A percentile compares a stretch with the other conserved stretches of the same genome.
Conservation (phyloP, 2,888 invertebrate genomes). For the Spodoptera exigua region DNA sequence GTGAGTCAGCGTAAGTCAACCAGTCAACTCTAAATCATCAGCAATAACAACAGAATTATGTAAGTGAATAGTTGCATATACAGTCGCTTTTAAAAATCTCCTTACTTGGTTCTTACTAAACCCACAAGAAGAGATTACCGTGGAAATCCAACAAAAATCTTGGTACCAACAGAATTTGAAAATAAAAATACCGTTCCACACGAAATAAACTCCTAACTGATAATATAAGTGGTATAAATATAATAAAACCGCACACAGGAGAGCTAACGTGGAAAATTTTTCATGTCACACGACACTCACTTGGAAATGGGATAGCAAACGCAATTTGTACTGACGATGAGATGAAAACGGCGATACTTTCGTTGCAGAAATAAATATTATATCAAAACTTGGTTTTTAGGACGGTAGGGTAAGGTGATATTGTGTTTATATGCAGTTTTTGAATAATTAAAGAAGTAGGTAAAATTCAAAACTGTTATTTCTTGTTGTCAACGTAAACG, state of each 20-base stretch:
- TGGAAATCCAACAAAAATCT: no score
- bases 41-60: no score
- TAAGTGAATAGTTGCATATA: no score
- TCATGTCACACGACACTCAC: slow-evolving; percentile 53
- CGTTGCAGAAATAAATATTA: slow-evolving; percentile 51
- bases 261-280: slow-evolving; percentile 56
- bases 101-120: no score
- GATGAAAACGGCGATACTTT: slow-evolving; percentile 56
- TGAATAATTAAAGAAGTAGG: no score
- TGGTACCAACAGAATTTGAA: background rate
- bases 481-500: no score
- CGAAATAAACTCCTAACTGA: slow-evolving; percentile 30
- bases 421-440: no score
- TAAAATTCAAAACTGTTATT: no score
- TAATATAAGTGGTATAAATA: slow-evolving; percentile 45
- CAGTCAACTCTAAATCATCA: no score
- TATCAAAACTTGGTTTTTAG: slow-evolving; percentile 29
- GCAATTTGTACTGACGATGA: slow-evolving; percentile 61
- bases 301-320: slow-evolving; percentile 70
- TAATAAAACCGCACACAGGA: slow-evolving; percentile 39
- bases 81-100: no score
- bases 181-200: slow-evolving; percentile 14
- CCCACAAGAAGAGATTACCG: no score
- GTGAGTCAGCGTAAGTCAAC: no score
- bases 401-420: slow-evolving; percentile 14